Conservation (phyloP, 2,888 invertebrate genomes). For the Subacronicta megacephala region DNA sequence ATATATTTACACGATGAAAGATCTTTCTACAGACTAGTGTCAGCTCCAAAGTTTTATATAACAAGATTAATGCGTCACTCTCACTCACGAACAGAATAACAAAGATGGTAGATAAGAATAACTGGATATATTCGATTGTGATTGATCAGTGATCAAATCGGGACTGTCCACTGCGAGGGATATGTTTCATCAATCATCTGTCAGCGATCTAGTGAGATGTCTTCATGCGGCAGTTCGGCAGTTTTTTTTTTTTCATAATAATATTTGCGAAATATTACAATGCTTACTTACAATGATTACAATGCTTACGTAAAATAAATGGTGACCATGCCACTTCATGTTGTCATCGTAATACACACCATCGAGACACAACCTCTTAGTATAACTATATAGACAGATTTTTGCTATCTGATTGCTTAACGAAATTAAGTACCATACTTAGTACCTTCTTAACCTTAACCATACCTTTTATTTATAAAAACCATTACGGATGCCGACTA, state of each 20-base stretch:
- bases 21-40: conserved; percentile 11
- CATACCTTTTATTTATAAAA: too few species aligned
- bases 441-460: too few species aligned
- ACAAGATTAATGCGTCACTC: conserved; percentile 50
- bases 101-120: conserved; percentile 44
- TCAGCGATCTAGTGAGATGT: conserved; percentile 59
- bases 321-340: too few species aligned
- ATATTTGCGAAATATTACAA: conserved; percentile 48
- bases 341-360: too few species aligned
- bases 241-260: too few species aligned
- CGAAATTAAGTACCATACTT: too few species aligned
- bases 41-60: conserved; percentile 33
- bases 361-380: too few species aligned
- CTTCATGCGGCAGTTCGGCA: conserved; percentile 64
- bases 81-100: conserved; percentile 32
- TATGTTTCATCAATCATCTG: conserved; percentile 72
- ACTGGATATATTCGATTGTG: conserved; percentile 60
- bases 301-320: too few species aligned
- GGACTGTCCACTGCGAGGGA: conserved; percentile 55
- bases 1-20: neutral
- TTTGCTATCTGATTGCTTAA: too few species aligned
- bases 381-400: too few species aligned
- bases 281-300: too few species aligned
- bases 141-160: conserved; percentile 71
- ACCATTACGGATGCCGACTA: too few species aligned